Evolutionary conservation across 2,797 vertebrate species (phyloP), one percentile per base, ranked within the genome.

Genomic region (Malacoctenus gilli): DNA sequence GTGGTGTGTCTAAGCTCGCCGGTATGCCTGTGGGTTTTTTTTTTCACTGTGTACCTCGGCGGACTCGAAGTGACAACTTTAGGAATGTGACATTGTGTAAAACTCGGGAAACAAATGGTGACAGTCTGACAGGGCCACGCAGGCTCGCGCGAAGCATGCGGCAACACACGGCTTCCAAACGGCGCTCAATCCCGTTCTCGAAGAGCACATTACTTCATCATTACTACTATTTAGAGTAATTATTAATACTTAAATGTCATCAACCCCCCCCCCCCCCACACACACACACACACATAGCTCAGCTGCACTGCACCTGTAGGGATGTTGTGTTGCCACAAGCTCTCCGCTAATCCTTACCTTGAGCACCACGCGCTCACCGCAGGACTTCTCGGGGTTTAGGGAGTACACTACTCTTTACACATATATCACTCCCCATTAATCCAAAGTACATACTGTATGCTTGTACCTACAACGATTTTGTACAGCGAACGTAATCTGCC

Each of bases 401-500:
- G 62, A 74, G 78, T 82, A 85, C 75, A 76, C 68, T 70, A 60
- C 82, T 85, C 79, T 85, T 88, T 82, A 87, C 82, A 87, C 77
- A 82, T 85, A 80, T 78, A 86, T 89, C 81, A 75, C 76, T 80
- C 73, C 71, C 70, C 54, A 79, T 86, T 89, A 89, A 88, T 86
- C 79, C 87, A 79, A 83, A 84, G 84, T 89, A 87, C 87, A 87
- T 83, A 83, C 72, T 70, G 68, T 73, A 80, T 75, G 72, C 87
- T 87, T 89, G 86, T 90, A 88, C 75, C 79, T 88, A 87, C 85
- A 84, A 82, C 70, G 36, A 75, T 75, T 85, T 85, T 79, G 66
- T 67, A 63, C 75, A 65, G 78, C 53, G 39, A 77, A 74, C 67
- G 66, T 87, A 88, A 89, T 87, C 85, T 83, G 67, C 71, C 82